Conservation (phyloP, 1,140 invertebrate genomes). For the Homarus americanus region DNA sequence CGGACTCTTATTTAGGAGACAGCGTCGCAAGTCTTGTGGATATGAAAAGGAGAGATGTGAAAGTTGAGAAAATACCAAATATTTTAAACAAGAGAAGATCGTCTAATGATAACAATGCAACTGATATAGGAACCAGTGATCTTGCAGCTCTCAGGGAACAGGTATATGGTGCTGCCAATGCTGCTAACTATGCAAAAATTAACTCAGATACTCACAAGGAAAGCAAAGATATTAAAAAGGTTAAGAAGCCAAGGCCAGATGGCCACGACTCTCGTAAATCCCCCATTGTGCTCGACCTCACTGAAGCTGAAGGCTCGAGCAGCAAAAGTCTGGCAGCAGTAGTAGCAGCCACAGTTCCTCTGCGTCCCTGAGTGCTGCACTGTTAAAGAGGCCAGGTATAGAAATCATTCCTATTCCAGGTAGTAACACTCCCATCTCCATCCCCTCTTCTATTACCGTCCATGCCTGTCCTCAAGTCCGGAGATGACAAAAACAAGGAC, state of each 20-base stretch:
- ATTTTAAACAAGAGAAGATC: slow-evolving; percentile 71
- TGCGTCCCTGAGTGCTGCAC: slow-evolving; percentile 82
- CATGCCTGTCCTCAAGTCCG: slow-evolving; percentile 83
- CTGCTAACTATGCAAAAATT: slow-evolving; percentile 72
- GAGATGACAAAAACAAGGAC: slow-evolving; percentile 73
- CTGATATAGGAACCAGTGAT: slow-evolving; percentile 70
- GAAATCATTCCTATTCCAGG: slow-evolving; percentile 88
- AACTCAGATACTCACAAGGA: slow-evolving; percentile 70
- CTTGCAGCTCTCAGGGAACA: slow-evolving; percentile 73
- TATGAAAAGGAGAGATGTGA: slow-evolving; percentile 66
- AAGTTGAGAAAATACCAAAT: slow-evolving; percentile 70
- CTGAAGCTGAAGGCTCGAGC: slow-evolving; percentile 72
- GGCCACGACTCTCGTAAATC: slow-evolving; percentile 70
- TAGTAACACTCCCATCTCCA: slow-evolving; percentile 80
- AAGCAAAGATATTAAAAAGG: slow-evolving; percentile 69
- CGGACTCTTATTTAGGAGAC: slow-evolving; percentile 52
- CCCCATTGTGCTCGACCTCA: slow-evolving; percentile 77
- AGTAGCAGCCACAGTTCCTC: slow-evolving; percentile 77
- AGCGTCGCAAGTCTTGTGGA: slow-evolving; percentile 43
- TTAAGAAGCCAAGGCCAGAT: slow-evolving; percentile 64
- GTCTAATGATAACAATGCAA: slow-evolving; percentile 68
- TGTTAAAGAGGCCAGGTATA: slow-evolving; percentile 86
- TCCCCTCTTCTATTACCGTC: slow-evolving; percentile 91
- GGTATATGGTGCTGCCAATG: slow-evolving; percentile 74
- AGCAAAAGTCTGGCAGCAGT: slow-evolving; percentile 80